phyloP scores from a whole-genome alignment of 2,797 vertebrate genomes.

The Syngnathus acus region DNA sequence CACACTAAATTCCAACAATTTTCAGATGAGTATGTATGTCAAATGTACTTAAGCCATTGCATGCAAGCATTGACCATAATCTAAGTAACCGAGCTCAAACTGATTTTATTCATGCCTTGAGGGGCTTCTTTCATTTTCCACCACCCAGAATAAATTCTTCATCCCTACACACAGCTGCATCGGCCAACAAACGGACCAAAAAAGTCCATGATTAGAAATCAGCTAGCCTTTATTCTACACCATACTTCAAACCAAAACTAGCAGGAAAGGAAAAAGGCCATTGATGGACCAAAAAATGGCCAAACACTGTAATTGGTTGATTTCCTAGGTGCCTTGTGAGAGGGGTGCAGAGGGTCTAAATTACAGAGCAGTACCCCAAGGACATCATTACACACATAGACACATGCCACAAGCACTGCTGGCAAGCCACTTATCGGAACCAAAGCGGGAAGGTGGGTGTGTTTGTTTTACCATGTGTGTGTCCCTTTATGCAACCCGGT shows the following conservation, averaged over 20 bases:
- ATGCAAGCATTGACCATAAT: background rate
- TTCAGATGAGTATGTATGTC: background rate
- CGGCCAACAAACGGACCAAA: slow-evolving; percentile 42
- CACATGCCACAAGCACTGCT: slow-evolving; percentile 48
- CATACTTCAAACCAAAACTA: slow-evolving; percentile 25
- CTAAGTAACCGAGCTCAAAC: background rate
- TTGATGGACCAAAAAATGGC: slow-evolving; percentile 43
- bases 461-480: slow-evolving; percentile 27
- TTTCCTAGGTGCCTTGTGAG: slow-evolving; percentile 53
- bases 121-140: slow-evolving; percentile 4
- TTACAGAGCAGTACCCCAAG: slow-evolving; percentile 64
- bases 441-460: slow-evolving; percentile 49
- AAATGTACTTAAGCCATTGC: background rate
- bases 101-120: slow-evolving; percentile 14
- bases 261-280: slow-evolving; percentile 20
- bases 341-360: slow-evolving; percentile 56
- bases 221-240: slow-evolving; percentile 37
- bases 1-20: background rate
- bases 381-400: slow-evolving; percentile 59
- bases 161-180: slow-evolving; percentile 42
- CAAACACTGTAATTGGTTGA: slow-evolving; percentile 62
- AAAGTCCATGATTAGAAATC: slow-evolving; percentile 52
- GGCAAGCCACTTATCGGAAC: slow-evolving; percentile 48
- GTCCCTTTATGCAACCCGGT: slow-evolving; percentile 23
- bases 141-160: slow-evolving; percentile 20